Evolutionary conservation across 2,797 vertebrate genomes (phyloP).

Genomic region (Dendrocincla tyrannina): DNA sequence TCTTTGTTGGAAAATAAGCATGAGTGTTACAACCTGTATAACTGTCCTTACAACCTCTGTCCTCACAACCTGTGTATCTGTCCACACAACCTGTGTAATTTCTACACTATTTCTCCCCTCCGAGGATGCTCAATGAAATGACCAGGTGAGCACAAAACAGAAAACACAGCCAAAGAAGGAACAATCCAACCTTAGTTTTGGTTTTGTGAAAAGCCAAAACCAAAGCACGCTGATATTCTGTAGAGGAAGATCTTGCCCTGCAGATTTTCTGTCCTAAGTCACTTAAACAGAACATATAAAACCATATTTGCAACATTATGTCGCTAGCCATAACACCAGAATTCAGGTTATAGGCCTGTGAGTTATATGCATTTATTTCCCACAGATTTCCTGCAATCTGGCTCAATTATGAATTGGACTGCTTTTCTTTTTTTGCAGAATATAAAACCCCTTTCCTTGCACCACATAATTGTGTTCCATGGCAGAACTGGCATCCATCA

Average conservation of each 20-base stretch:
- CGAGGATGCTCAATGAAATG: neutral
- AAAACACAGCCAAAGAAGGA: neutral
- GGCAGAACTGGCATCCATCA: slow-evolving; percentile 91
- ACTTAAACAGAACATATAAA: neutral
- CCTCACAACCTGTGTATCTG: neutral
- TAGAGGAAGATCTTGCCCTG: neutral
- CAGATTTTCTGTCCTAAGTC: neutral
- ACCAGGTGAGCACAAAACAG: neutral
- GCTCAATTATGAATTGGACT: slow-evolving; percentile 69
- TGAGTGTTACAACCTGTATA: rapidly evolving
- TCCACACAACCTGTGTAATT: neutral
- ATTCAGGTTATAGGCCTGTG: neutral
- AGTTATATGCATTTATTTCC: slow-evolving; percentile 49
- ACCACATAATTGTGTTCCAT: slow-evolving; percentile 80
- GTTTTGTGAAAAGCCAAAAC: neutral
- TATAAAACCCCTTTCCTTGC: slow-evolving; percentile 69
- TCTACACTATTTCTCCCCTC: rapidly evolving
- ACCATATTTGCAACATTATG: neutral
- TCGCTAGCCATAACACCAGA: neutral
- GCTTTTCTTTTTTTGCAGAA: neutral
- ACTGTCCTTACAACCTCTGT: neutral
- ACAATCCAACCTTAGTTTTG: too few relatives aligned
- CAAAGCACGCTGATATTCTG: neutral
- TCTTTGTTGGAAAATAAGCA: neutral
- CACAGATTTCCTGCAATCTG: slow-evolving; percentile 41